Conservation (phyloP, 1,140 invertebrate genomes). For the Samia ricini region DNA sequence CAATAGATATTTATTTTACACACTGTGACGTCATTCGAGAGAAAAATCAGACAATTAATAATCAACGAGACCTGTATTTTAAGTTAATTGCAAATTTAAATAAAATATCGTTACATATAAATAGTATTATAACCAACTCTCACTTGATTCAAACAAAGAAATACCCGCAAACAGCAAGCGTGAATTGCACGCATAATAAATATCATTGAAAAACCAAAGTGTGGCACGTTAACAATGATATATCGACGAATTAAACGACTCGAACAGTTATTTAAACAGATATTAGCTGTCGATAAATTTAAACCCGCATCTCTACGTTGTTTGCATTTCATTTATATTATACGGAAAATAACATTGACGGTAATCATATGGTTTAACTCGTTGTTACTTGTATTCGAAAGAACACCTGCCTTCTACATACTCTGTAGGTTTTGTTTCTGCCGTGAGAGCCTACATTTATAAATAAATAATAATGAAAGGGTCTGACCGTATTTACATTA, state of each 20-base stretch:
- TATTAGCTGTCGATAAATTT: slow-evolving; percentile 62
- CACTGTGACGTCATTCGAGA: too few relatives aligned
- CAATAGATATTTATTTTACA: too few relatives aligned
- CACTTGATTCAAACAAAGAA: slow-evolving; percentile 19
- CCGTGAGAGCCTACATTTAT: too few relatives aligned
- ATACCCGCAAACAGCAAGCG: slow-evolving; percentile 40
- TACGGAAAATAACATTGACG: not conserved
- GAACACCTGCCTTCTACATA: not conserved
- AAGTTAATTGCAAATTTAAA: not conserved
- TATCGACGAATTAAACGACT: slow-evolving; percentile 47
- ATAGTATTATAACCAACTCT: not conserved
- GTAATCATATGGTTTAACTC: not conserved
- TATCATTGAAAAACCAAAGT: slow-evolving; percentile 49
- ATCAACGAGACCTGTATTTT: too few relatives aligned
- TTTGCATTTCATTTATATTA: slow-evolving; percentile 5
- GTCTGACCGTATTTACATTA: too few relatives aligned
- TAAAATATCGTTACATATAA: not conserved
- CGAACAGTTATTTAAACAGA: slow-evolving; percentile 57
- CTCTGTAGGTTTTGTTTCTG: too few relatives aligned
- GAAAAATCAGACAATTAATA: too few relatives aligned
- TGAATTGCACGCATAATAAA: slow-evolving; percentile 65
- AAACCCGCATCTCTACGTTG: slow-evolving; percentile 43
- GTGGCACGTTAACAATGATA: slow-evolving; percentile 62
- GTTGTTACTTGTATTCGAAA: not conserved
- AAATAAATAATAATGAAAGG: too few relatives aligned